These are phyloP conservation scores for Synanthedon myopaeformis DNA, from an alignment of 2,888 invertebrate genomes.

Conservation along the genomic window DNA sequence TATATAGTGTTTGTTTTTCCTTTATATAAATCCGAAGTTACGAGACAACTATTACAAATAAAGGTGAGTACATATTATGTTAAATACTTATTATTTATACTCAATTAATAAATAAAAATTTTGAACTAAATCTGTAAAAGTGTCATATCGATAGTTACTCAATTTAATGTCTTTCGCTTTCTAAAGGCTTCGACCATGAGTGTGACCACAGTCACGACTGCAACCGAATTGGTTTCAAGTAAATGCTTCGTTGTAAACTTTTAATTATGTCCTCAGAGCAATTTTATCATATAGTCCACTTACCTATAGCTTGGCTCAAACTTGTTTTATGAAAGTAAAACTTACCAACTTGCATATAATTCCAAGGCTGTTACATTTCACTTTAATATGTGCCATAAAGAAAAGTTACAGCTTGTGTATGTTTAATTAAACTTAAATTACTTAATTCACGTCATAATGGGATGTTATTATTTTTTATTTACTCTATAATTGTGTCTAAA, in stretches of 20 bases:
- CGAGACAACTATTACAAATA: slow-evolving; percentile 28
- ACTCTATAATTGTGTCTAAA: not conserved
- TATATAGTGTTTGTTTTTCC: slow-evolving; percentile 29
- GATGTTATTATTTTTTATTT: not conserved
- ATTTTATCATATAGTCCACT: slow-evolving; percentile 17
- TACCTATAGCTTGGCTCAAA: slow-evolving; percentile 16
- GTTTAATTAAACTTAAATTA: slow-evolving; percentile 17
- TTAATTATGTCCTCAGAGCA: slow-evolving; percentile 6
- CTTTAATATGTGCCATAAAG: slow-evolving; percentile 17
- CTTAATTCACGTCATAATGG: slow-evolving; percentile 9
- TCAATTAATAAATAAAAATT: slow-evolving; percentile 27
- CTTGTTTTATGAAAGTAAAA: slow-evolving; percentile 51
- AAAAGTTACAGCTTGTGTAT: not conserved
- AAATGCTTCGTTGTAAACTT: slow-evolving; percentile 24
- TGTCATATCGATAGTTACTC: slow-evolving; percentile 19
- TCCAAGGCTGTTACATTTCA: slow-evolving; percentile 35
- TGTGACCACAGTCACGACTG: slow-evolving; percentile 51
- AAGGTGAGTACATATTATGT: slow-evolving; percentile 31
- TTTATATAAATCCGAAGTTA: slow-evolving; percentile 26
- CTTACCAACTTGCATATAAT: slow-evolving; percentile 5
- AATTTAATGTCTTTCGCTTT: slow-evolving; percentile 58
- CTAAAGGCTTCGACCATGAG: slow-evolving; percentile 62
- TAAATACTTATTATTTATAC: slow-evolving; percentile 15
- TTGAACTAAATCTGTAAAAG: slow-evolving; percentile 9
- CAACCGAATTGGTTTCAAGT: slow-evolving; percentile 34